Base-by-base conservation (phyloP, 2,888 invertebrate species). In the Linnaemya vulpina region DNA sequence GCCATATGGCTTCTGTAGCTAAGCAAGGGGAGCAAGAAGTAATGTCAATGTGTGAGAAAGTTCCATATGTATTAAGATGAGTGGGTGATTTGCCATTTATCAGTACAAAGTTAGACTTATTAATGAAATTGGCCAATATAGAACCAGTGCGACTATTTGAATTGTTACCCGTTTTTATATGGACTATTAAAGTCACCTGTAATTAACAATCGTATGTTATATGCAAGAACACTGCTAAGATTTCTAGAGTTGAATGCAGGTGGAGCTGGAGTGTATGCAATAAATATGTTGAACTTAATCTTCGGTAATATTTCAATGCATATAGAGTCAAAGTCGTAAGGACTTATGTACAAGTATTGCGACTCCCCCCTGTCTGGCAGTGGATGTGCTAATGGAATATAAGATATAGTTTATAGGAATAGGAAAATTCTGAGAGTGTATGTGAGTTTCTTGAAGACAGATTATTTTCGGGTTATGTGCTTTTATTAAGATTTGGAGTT, bases 401-500 rank as follows among this genome's bases (percentile, higher is more conserved):
- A 51, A 20, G 9, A 20, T 51, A 51, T 9, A 17, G 4, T 51
- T 51, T 17, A 51, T 5, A 20, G 51, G 51, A 20, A 51, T 51
- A 17, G 51, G 51, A 8, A 51, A 17, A 51, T 51, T 51, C 51
- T 51, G 20, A 20, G 51, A 51, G 7, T 51, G 20, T 51, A 17
- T 51, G 51, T 20, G 51, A 17, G 51, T 51, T 17, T 51, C 17
- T 51, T 51, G 20, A 51, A 51, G 51, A 3, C 51, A 51, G 9
- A 51, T 51, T 51, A 51, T 51, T 51, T 51, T 51, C 20, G 51
- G 51, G 20, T 20, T 51, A 51, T 51, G 51, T 20, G 51, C n/a
- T n/a, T n/a, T n/a, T n/a, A n/a, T n/a, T n/a, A n/a, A n/a, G n/a
- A n/a, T n/a, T n/a, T n/a, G n/a, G n/a, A n/a, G n/a, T n/a, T n/a